These are phyloP conservation scores for Bolinopsis microptera DNA, from an alignment of 37 sponge, comb jelly and placozoan genomes.

Conservation along the genomic window DNA sequence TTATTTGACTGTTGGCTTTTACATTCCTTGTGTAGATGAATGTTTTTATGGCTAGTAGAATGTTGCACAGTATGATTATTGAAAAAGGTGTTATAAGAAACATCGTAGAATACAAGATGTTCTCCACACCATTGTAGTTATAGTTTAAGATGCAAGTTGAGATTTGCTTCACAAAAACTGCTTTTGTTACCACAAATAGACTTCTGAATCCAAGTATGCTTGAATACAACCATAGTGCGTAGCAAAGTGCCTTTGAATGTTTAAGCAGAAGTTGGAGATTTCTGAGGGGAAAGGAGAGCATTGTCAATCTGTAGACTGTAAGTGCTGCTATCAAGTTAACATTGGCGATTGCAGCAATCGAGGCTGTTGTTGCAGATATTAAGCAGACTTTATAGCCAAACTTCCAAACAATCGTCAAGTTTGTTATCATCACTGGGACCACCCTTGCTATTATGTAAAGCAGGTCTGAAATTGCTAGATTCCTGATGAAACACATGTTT, in stretches of 20 bases:
- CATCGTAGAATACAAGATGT: background rate
- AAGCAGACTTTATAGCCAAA: background rate
- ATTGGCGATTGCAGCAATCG: conserved; percentile 37
- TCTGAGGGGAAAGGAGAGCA: conserved; percentile 15
- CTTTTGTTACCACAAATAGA: conserved; percentile 11
- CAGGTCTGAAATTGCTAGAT: conserved; percentile 19
- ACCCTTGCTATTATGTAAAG: conserved; percentile 11
- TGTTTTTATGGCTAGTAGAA: conserved; percentile 38
- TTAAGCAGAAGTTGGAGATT: background rate
- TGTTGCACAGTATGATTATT: conserved; percentile 26
- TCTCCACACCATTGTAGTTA: conserved; percentile 33
- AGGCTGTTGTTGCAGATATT: background rate
- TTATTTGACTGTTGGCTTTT: background rate
- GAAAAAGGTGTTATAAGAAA: conserved; percentile 25
- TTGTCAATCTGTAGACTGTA: background rate
- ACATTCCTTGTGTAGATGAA: background rate
- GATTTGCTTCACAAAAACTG: conserved; percentile 31
- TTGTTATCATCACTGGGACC: conserved; percentile 25
- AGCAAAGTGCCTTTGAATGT: background rate
- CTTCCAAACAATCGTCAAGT: conserved; percentile 18
- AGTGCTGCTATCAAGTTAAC: conserved; percentile 43
- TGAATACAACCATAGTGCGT: conserved; percentile 16
- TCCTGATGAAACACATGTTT: conserved; percentile 9
- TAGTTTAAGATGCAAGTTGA: conserved; percentile 59
- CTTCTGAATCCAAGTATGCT: conserved; percentile 32